Base-by-base conservation (phyloP, 2,888 invertebrate genomes). In the Dinocampus coccinellae region DNA sequence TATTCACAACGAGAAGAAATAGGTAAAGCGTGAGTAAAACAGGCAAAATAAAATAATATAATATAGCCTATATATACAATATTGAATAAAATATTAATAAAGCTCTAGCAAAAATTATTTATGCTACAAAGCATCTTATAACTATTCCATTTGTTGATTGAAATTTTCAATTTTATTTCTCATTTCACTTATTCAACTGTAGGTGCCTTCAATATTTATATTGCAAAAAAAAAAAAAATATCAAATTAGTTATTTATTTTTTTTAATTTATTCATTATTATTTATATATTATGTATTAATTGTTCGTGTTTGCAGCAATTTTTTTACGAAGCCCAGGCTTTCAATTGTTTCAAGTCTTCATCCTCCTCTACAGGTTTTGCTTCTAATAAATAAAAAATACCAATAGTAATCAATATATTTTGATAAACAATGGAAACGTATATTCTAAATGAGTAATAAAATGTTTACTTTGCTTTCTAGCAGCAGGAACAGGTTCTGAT, bases 271-370 rank as follows among this genome's bases (percentile, higher is more conserved):
- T 36, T 10, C 9, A 10, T 9, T 1, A 36, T 36, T n/a, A 47
- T 47, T 47, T 16, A 47, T 16, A 7, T 20, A n/a, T 47, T 16
- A 47, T 16, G 9, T 20, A n/a, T 7, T 58, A 13, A 7, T n/a
- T 29, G 9, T 58, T 36, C 11, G 36, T 34, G 53, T 20, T 29
- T 53, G 61, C 69, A 68, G n/a, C 20, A 7, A 29, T 36, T 67
- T 64, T 47, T 76, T 91, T 92, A 94, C 80, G 93, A 92, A 73
- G 94, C 93, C 94, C 94, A 94, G 33, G 92, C 90, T 84, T 92
- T 90, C 73, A 94, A 88, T 87, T 93, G 93, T 85, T 93, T 93
- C 90, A 94, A 91, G 79, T 92, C 94, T 67, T 93, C 92, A 81
- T 94, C 94, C 76, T 92, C 91, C 78, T 92, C 92, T 53, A 89